These are phyloP conservation scores for Amphimedon queenslandica DNA, from an alignment of 37 sponge, comb jelly and placozoan genomes.

Conservation along the genomic window DNA sequence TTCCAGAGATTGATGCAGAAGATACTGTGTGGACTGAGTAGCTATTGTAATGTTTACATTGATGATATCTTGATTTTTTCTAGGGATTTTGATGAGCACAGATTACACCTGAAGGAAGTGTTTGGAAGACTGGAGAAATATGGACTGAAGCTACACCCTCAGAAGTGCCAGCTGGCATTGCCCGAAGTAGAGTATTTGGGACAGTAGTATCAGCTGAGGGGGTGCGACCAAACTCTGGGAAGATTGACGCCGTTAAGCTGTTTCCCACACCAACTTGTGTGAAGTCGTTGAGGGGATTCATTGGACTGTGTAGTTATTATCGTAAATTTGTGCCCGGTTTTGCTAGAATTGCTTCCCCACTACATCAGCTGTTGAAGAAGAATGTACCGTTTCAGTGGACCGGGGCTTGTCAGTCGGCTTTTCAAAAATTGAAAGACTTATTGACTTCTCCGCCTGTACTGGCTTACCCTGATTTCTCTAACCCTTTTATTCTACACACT, in stretches of 20 bases:
- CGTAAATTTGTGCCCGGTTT: slow-evolving; percentile 27
- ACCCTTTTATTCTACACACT: slow-evolving; percentile 26
- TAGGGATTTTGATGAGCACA: slow-evolving; percentile 20
- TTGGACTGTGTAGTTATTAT: slow-evolving; percentile 46
- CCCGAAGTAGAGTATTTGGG: slow-evolving; percentile 12
- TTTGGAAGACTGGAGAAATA: slow-evolving; percentile 14
- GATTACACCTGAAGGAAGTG: slow-evolving; percentile 28
- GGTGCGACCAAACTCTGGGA: slow-evolving; percentile 27
- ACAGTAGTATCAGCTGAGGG: slow-evolving; percentile 36
- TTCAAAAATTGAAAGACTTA: slow-evolving; percentile 24
- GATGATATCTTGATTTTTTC: slow-evolving; percentile 45
- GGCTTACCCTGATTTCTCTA: slow-evolving; percentile 38
- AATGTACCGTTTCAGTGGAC: slow-evolving; percentile 32
- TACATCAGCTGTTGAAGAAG: slow-evolving; percentile 18
- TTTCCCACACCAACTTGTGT: slow-evolving; percentile 37
- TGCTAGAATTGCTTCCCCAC: slow-evolving; percentile 32
- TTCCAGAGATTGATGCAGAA: no score
- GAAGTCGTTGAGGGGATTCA: slow-evolving; percentile 11
- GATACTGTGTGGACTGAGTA: no score
- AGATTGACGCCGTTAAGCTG: slow-evolving; percentile 13
- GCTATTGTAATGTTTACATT: slow-evolving; percentile 22
- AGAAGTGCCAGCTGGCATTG: no score
- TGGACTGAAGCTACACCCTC: slow-evolving; percentile 19
- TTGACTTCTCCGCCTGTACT: slow-evolving; percentile 33
- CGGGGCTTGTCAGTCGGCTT: slow-evolving; percentile 18